A percentile compares a stretch with the other conserved stretches of the same genome.
phyloP scores from a whole-genome alignment of 1,140 invertebrate species.

The Riptortus pedestris region DNA sequence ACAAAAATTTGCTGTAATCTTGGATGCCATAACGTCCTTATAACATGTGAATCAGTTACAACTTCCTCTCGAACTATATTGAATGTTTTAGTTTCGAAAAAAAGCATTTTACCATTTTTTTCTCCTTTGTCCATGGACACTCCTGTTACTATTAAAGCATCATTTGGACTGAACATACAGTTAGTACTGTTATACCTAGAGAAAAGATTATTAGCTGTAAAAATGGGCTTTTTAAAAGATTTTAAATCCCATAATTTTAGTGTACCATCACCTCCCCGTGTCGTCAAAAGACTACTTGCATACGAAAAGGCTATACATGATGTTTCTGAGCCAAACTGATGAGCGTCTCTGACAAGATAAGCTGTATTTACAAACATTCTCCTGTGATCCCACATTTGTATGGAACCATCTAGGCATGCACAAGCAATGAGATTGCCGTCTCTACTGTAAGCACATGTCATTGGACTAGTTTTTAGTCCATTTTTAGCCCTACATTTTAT shows the following conservation, averaged over 20 bases:
- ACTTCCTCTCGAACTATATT: conserved; percentile 61
- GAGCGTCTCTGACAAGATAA: conserved; percentile 65
- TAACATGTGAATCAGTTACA: conserved; percentile 68
- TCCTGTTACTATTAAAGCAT: conserved; percentile 78
- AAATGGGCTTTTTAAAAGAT: conserved; percentile 67
- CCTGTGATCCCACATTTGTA: conserved; percentile 95
- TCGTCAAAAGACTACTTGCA: conserved; percentile 65
- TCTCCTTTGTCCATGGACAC: conserved; percentile 65
- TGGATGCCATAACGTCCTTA: conserved; percentile 90
- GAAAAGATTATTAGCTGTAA: conserved; percentile 56
- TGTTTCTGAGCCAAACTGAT: conserved; percentile 69
- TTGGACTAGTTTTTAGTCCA: conserved; percentile 81
- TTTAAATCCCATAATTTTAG: conserved; percentile 92
- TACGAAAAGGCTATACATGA: conserved; percentile 82
- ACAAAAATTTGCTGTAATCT: conserved; percentile 94
- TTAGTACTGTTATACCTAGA: conserved; percentile 49
- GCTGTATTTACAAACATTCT: conserved; percentile 71
- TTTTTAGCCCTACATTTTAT: conserved; percentile 83
- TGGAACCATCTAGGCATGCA: conserved; percentile 89
- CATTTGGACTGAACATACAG: conserved; percentile 81
- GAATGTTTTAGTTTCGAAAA: conserved; percentile 72
- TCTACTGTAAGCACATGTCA: conserved; percentile 68
- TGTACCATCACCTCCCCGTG: conserved; percentile 82
- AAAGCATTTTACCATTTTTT: conserved; percentile 61
- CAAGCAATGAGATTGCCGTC: conserved; percentile 84